These are phyloP conservation scores for Bellardia pandia DNA, from an alignment of 2,888 invertebrate species.

Conservation along the genomic window DNA sequence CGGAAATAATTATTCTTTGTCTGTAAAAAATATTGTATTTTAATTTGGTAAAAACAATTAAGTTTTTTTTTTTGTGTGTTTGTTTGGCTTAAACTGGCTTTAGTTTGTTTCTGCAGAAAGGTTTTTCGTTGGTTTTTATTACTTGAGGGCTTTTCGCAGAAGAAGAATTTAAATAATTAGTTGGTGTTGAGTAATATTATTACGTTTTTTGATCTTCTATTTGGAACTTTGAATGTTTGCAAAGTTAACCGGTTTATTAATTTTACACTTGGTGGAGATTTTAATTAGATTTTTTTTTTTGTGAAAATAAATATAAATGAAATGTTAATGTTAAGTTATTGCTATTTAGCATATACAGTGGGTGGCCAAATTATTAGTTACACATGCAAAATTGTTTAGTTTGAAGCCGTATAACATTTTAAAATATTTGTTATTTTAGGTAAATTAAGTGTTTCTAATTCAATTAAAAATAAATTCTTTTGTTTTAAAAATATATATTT, in stretches of 20 bases:
- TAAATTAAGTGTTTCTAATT: too few species aligned
- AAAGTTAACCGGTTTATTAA: constrained; percentile 7
- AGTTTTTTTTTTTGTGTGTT: constrained; percentile 5
- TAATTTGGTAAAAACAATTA: constrained; percentile 52
- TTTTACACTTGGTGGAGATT: constrained; percentile 21
- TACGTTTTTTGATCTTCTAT: not conserved
- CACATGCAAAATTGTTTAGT: too few species aligned
- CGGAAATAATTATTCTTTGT: constrained; percentile 71
- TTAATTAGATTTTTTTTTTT: not conserved
- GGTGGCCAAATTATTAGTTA: too few species aligned
- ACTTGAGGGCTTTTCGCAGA: constrained; percentile 35
- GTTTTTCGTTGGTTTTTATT: constrained; percentile 20
- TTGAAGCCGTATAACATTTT: too few species aligned
- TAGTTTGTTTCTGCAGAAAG: constrained; percentile 24
- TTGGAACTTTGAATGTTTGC: too few species aligned
- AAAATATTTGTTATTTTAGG: too few species aligned
- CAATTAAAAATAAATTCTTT: too few species aligned
- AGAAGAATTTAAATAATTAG: constrained; percentile 33
- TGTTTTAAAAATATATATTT: too few species aligned
- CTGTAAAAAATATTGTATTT: constrained; percentile 60
- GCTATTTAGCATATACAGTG: too few species aligned
- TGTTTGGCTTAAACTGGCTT: constrained; percentile 4
- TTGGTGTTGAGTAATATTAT: constrained; percentile 24
- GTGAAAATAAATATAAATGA: not conserved
- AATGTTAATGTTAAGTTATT: not conserved